A percentile compares a stretch with the other conserved stretches of the same genome.
These are phyloP conservation scores for Megaustenia siamemsis DNA, from an alignment of 2,888 invertebrate species.

Conservation along the genomic window DNA sequence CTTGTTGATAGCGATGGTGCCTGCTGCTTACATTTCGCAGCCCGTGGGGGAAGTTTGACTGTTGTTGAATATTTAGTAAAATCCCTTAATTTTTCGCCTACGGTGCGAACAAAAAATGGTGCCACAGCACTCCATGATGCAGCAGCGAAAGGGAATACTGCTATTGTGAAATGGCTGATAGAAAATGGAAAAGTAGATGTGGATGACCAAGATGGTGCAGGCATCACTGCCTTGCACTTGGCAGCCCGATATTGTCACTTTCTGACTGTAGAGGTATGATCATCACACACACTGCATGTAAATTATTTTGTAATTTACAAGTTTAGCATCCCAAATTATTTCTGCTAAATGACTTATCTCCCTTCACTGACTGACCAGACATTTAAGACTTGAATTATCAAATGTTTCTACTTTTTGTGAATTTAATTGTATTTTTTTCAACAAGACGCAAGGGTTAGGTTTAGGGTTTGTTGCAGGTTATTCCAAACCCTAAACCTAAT, in stretches of 20 bases:
- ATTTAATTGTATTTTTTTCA: no score
- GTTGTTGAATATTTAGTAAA: constrained; percentile 74
- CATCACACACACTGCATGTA: background rate
- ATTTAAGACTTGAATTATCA: no score
- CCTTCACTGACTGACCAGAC: no score
- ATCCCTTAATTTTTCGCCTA: constrained; percentile 67
- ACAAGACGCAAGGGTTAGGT: no score
- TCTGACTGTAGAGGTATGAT: constrained; percentile 81
- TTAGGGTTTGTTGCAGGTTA: no score
- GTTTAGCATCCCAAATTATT: no score
- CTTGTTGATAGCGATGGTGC: constrained; percentile 76
- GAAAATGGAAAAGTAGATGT: constrained; percentile 67
- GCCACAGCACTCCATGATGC: constrained; percentile 80
- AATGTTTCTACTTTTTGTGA: no score
- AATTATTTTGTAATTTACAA: no score
- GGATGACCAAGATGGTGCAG: constrained; percentile 77
- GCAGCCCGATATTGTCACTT: constrained; percentile 82
- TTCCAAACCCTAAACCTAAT: no score
- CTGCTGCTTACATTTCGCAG: constrained; percentile 79
- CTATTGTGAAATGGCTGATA: constrained; percentile 77
- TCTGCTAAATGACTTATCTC: no score
- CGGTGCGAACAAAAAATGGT: constrained; percentile 70
- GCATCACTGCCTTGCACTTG: constrained; percentile 79
- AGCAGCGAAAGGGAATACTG: constrained; percentile 79
- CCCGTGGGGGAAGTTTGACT: constrained; percentile 75